Conservation (phyloP, 2,113 vertebrate genomes). For the Raphicerus campestris region DNA sequence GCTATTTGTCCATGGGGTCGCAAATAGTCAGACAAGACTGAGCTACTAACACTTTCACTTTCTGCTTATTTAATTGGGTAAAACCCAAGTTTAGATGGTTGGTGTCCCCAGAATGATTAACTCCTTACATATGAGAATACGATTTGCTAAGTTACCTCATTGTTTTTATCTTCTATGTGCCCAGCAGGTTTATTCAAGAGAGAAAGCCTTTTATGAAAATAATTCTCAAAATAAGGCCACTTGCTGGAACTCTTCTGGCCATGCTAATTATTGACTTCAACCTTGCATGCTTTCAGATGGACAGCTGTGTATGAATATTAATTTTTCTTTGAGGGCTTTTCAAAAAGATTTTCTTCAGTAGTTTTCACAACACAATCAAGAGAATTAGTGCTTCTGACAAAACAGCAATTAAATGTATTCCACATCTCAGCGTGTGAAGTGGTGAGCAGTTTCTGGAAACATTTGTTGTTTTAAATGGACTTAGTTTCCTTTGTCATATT, state of each 20-base stretch:
- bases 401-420: constrained; percentile 49
- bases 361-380: constrained; percentile 62
- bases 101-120: background rate
- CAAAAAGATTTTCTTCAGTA: constrained; percentile 55
- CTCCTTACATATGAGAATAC: constrained; percentile 16
- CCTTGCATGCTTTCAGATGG: constrained; percentile 63
- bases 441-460: background rate
- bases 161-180: constrained; percentile 42
- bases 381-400: constrained; percentile 58
- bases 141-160: constrained; percentile 1
- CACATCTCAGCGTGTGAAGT: background rate
- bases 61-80: background rate
- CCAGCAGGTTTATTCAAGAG: constrained; percentile 27
- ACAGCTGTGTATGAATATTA: constrained; percentile 80
- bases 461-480: background rate
- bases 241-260: constrained; percentile 44
- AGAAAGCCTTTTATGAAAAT: background rate
- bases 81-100: background rate
- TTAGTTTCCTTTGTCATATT: background rate
- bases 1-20: background rate
- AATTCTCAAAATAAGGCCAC: background rate
- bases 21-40: background rate
- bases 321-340: constrained; percentile 75
- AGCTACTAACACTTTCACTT: background rate
- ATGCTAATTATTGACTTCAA: constrained; percentile 55